These are phyloP conservation scores for Drosophila subsilvestris DNA, from an alignment of 2,888 invertebrate genomes.

Conservation along the genomic window DNA sequence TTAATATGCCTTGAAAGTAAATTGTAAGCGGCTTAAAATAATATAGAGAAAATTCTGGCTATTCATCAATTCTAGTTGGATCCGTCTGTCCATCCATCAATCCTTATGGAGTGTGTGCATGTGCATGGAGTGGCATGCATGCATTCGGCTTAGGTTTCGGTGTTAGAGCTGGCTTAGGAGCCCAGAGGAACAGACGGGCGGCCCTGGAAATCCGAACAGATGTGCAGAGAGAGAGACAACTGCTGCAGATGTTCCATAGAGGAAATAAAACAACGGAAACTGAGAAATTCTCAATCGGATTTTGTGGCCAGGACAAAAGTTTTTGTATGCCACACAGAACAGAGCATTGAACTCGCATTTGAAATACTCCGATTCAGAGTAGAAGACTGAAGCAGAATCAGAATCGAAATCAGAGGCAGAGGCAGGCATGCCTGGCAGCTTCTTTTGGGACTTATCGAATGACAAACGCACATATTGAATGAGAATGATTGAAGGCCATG, in stretches of 20 bases:
- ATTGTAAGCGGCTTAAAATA: slow-evolving; percentile 66
- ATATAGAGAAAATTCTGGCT: slow-evolving; percentile 11
- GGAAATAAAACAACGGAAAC: slow-evolving; percentile 69
- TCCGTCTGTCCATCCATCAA: slow-evolving; percentile 10
- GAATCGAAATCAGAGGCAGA: slow-evolving; percentile 12
- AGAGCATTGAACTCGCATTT: slow-evolving; percentile 66
- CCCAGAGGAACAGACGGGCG: slow-evolving; percentile 41
- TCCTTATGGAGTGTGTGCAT: slow-evolving; percentile 19
- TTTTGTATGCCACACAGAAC: slow-evolving; percentile 21
- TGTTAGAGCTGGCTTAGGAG: slow-evolving; percentile 48
- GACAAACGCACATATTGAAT: slow-evolving; percentile 52
- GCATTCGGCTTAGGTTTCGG: slow-evolving; percentile 60
- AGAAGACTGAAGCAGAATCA: not conserved
- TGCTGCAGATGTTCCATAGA: slow-evolving; percentile 49
- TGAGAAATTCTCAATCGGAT: slow-evolving; percentile 69
- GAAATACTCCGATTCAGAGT: slow-evolving; percentile 18
- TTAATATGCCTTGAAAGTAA: slow-evolving; percentile 37
- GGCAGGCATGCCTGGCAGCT: slow-evolving; percentile 49
- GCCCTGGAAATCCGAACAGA: slow-evolving; percentile 64
- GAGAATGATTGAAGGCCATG: slow-evolving; percentile 65
- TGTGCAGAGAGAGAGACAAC: slow-evolving; percentile 65
- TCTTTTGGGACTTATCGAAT: slow-evolving; percentile 47
- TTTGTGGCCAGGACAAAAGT: slow-evolving; percentile 48
- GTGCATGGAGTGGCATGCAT: slow-evolving; percentile 17
- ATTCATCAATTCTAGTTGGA: slow-evolving; percentile 27